Percentiles rank a stretch among this genome's conserved stretches.
Conservation (phyloP, 2,888 invertebrate species). For the Xestia sexstrigata region DNA sequence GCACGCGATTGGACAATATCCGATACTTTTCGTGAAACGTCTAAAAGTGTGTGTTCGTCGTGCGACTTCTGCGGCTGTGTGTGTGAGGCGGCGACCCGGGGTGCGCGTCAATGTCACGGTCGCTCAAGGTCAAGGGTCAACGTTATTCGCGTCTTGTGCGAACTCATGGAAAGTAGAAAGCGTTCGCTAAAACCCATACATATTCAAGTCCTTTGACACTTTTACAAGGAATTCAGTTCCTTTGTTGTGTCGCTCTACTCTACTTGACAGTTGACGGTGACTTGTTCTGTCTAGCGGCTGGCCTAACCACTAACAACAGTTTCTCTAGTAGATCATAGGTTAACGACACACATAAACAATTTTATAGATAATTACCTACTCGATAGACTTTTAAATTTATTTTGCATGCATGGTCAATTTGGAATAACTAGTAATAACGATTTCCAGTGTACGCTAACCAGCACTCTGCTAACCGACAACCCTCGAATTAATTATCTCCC, state of each 20-base stretch:
- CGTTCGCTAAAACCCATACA: conserved; percentile 23
- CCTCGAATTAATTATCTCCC: neutral
- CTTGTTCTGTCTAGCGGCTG: neutral
- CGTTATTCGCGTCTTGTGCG: conserved; percentile 6
- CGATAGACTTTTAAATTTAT: neutral
- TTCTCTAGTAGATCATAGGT: conserved; percentile 4
- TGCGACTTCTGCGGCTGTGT: neutral
- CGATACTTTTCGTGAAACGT: neutral
- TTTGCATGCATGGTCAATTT: neutral
- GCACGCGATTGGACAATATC: conserved; percentile 17
- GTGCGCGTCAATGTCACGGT: conserved; percentile 34
- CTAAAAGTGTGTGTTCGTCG: conserved; percentile 10
- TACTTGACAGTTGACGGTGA: conserved; percentile 10
- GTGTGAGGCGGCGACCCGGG: neutral
- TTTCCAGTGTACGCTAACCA: neutral
- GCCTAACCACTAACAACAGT: conserved; percentile 2
- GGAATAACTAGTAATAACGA: neutral
- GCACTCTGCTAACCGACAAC: neutral
- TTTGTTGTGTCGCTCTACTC: conserved; percentile 31
- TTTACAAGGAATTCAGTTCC: conserved; percentile 19
- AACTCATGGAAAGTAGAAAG: conserved; percentile 29
- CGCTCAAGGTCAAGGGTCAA: conserved; percentile 34
- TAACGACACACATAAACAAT: neutral
- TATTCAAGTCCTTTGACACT: conserved; percentile 45
- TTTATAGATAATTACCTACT: neutral